Evolutionary conservation across 1,140 invertebrate genomes (phyloP).

Genomic region (Scaptodrosophila lebanonensis): DNA sequence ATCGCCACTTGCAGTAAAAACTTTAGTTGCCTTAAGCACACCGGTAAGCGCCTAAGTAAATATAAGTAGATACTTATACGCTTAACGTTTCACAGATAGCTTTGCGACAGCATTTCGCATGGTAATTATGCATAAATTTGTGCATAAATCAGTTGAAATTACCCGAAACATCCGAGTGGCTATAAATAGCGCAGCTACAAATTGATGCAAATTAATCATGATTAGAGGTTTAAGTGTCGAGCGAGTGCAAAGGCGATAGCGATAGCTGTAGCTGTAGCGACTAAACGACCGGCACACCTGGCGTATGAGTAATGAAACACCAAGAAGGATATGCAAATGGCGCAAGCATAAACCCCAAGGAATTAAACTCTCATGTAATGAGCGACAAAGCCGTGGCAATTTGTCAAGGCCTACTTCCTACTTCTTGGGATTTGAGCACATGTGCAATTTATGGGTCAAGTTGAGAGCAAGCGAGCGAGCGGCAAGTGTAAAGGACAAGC

Average conservation of each 20-base stretch:
- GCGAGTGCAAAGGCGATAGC: slow-evolving; percentile 9
- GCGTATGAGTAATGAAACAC: slow-evolving; percentile 31
- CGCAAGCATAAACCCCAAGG: slow-evolving; percentile 11
- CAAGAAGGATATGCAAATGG: slow-evolving; percentile 14
- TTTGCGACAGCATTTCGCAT: too few relatives aligned
- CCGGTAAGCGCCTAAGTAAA: too few relatives aligned
- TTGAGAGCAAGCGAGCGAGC: too few relatives aligned
- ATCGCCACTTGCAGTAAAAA: too few relatives aligned
- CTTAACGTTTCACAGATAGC: too few relatives aligned
- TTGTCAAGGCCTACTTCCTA: too few relatives aligned
- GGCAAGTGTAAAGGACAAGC: slow-evolving; percentile 28
- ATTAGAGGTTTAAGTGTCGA: slow-evolving; percentile 41
- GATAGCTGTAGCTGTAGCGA: slow-evolving; percentile 13
- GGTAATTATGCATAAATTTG: too few relatives aligned
- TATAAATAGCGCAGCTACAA: slow-evolving; percentile 58
- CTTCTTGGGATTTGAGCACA: not conserved
- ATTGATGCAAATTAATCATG: slow-evolving; percentile 74
- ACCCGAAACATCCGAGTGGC: not conserved
- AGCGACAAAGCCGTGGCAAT: slow-evolving; percentile 24
- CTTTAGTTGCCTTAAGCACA: too few relatives aligned
- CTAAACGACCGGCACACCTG: slow-evolving; percentile 35
- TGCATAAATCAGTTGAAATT: slow-evolving; percentile 25
- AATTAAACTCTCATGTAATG: slow-evolving; percentile 31
- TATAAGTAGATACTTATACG: too few relatives aligned
- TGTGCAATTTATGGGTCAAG: slow-evolving; percentile 53